Evolutionary conservation across 2,113 vertebrate genomes (phyloP).

Genomic region (Melanostigma gelatinosum): DNA sequence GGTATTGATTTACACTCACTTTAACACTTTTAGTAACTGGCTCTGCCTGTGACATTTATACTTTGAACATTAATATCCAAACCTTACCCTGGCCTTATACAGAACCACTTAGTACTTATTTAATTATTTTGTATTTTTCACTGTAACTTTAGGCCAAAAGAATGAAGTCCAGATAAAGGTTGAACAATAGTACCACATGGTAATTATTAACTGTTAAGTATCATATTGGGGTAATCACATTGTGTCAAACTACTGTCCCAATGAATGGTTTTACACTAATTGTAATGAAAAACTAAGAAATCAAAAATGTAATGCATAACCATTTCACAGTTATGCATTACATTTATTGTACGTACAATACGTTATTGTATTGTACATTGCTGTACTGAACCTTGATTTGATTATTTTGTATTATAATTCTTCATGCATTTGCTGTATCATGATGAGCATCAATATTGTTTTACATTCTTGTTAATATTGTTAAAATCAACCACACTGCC

Average conservation of each 20-base stretch:
- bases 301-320: neutral
- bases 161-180: neutral
- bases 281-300: neutral
- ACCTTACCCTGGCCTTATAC: neutral
- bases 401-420: neutral
- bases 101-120: neutral
- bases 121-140: neutral
- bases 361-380: neutral
- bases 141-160: neutral
- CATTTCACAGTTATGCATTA: neutral
- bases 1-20: constrained; percentile 58
- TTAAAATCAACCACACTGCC: neutral
- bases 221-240: neutral
- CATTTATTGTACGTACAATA: neutral
- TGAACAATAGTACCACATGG: neutral
- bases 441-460: neutral
- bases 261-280: neutral
- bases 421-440: neutral
- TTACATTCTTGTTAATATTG: neutral
- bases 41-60: constrained; percentile 15
- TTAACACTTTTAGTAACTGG: constrained; percentile 34
- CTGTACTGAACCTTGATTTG: neutral
- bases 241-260: neutral
- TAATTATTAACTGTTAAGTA: neutral
- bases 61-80: constrained; percentile 10